phyloP scores from a whole-genome alignment of 2,797 vertebrate genomes.

The Periparus ater region DNA sequence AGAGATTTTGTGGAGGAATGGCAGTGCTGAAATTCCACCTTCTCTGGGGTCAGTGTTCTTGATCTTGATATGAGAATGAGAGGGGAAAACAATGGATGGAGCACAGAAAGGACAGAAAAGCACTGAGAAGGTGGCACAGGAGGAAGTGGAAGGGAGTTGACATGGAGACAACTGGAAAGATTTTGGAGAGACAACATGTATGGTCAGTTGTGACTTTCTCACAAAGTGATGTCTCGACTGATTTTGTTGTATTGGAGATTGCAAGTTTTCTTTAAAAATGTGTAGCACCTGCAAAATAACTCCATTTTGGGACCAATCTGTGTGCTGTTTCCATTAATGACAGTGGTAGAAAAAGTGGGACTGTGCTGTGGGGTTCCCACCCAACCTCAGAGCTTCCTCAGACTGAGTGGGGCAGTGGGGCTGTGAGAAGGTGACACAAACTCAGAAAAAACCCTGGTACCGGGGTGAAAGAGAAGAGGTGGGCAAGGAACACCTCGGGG shows the following conservation, averaged over 20 bases:
- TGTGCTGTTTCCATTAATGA: background rate
- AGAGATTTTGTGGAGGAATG: background rate
- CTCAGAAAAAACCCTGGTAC: too few relatives aligned
- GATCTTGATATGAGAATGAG: background rate
- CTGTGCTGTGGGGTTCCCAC: background rate
- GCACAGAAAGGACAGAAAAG: background rate
- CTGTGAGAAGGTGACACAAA: background rate
- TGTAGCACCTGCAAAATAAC: background rate
- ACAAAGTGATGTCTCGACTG: fast-evolving
- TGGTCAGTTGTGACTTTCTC: background rate
- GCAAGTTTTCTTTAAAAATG: background rate
- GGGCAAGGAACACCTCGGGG: fast-evolving
- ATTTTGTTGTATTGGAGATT: background rate
- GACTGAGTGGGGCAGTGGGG: fast-evolving
- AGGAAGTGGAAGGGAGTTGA: background rate
- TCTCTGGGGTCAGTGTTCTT: background rate
- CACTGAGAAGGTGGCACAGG: background rate
- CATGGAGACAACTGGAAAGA: background rate
- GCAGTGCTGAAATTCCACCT: background rate
- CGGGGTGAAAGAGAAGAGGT: fast-evolving
- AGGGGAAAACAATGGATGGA: background rate
- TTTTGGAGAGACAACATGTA: background rate
- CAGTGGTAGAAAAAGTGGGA: background rate
- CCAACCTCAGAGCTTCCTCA: background rate
- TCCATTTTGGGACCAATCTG: fast-evolving